Percentiles rank a stretch among this genome's conserved stretches.
These are phyloP conservation scores for Pardalotus punctatus DNA, from an alignment of 2,113 vertebrate genomes.

Conservation along the genomic window DNA sequence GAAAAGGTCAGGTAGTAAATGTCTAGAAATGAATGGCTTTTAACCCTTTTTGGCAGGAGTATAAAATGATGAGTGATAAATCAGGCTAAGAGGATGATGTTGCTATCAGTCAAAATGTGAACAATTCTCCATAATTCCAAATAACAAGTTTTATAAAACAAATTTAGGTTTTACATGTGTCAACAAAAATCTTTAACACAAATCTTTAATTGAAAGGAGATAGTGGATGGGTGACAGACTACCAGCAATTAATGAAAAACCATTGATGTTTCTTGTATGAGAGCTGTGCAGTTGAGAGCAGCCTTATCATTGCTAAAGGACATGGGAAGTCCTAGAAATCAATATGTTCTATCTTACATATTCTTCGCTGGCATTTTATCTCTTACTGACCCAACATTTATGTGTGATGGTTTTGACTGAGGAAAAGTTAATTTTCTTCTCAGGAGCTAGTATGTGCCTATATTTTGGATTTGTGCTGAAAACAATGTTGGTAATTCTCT, in stretches of 20 bases:
- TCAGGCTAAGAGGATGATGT: not conserved
- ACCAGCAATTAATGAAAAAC: not conserved
- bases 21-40: not conserved
- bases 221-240: not conserved
- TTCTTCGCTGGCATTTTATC: not conserved
- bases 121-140: not conserved
- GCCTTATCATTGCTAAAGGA: not conserved
- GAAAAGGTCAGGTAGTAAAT: not conserved
- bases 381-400: not conserved
- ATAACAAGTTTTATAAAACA: not conserved
- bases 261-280: not conserved
- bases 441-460: not conserved
- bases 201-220: not conserved
- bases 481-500: not conserved
- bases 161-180: not conserved
- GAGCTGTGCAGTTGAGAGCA: not conserved
- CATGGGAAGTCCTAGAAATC: not conserved
- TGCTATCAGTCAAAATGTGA: not conserved
- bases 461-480: not conserved
- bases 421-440: not conserved
- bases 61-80: not conserved
- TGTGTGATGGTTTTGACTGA: not conserved
- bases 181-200: not conserved
- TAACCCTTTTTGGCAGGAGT: not conserved
- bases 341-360: not conserved